A percentile compares a stretch with the other conserved stretches of the same genome.
These are phyloP conservation scores for Volucella inanis DNA, from an alignment of 2,888 invertebrate species.

Conservation along the genomic window DNA sequence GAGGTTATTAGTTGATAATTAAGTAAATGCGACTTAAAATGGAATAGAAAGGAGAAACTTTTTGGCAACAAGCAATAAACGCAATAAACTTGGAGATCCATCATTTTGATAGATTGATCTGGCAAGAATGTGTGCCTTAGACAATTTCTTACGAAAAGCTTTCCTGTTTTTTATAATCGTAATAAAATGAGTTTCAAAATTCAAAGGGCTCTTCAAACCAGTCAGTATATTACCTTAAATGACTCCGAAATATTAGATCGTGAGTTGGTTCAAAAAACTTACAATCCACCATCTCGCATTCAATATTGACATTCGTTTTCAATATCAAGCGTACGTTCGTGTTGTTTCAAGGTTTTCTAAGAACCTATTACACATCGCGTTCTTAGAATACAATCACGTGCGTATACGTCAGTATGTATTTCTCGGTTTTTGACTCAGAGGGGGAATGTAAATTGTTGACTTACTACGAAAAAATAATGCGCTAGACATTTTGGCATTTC, in stretches of 20 bases:
- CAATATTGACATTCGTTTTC: background rate
- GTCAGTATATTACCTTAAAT: no score
- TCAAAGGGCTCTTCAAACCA: no score
- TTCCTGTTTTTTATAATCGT: no score
- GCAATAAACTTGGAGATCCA: no score
- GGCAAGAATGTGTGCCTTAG: no score
- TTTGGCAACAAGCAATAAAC: no score
- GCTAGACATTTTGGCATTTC: slow-evolving; percentile 6
- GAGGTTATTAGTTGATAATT: slow-evolving; percentile 2
- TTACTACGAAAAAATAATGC: background rate
- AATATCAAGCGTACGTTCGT: background rate
- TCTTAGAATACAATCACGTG: slow-evolving; percentile 5
- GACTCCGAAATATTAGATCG: no score
- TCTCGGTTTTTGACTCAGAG: slow-evolving; percentile 3
- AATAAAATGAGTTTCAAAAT: no score
- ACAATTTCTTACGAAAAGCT: no score
- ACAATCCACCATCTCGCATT: background rate
- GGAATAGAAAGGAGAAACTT: no score
- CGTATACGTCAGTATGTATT: background rate
- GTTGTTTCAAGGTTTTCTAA: background rate
- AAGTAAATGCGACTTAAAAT: background rate
- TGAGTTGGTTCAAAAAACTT: no score
- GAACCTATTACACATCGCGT: background rate
- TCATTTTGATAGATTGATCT: no score
- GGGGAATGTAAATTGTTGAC: background rate